Percentiles rank a stretch among this genome's conserved stretches.
phyloP scores from a whole-genome alignment of 2,113 vertebrate species.

The Perccottus glenii region DNA sequence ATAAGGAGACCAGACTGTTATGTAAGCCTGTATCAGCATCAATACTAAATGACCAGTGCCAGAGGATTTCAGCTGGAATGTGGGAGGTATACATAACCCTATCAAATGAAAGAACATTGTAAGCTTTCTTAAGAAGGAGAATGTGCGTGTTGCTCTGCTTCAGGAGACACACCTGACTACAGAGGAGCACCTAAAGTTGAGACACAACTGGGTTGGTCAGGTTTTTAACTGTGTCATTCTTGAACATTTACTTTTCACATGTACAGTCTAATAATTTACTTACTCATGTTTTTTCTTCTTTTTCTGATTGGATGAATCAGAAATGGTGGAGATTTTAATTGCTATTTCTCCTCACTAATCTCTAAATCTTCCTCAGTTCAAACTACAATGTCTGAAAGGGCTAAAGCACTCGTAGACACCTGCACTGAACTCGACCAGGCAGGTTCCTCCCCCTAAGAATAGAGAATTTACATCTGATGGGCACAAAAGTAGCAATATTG shows the following conservation, averaged over 20 bases:
- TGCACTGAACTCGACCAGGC: neutral
- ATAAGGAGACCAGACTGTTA: too few species aligned
- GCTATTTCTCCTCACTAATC: neutral
- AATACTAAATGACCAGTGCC: neutral
- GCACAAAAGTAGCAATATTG: too few species aligned
- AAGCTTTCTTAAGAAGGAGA: neutral
- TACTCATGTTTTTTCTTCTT: neutral
- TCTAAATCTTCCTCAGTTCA: neutral
- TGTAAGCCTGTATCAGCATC: too few species aligned
- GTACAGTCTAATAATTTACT: neutral
- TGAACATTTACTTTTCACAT: neutral
- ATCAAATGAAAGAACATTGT: neutral
- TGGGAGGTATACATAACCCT: neutral
- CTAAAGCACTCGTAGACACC: neutral
- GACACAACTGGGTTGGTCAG: neutral
- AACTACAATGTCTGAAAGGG: neutral
- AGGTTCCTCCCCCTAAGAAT: too few species aligned
- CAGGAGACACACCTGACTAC: slow-evolving; percentile 1
- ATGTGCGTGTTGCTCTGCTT: neutral
- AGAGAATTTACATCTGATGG: too few species aligned
- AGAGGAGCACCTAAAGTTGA: slow-evolving; percentile 3
- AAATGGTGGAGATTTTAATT: neutral
- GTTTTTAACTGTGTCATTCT: neutral
- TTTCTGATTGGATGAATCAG: neutral
- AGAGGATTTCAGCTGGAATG: slow-evolving; percentile 12